Conservation (phyloP, 1,140 invertebrate species). For the Drosophila ogumai region DNA sequence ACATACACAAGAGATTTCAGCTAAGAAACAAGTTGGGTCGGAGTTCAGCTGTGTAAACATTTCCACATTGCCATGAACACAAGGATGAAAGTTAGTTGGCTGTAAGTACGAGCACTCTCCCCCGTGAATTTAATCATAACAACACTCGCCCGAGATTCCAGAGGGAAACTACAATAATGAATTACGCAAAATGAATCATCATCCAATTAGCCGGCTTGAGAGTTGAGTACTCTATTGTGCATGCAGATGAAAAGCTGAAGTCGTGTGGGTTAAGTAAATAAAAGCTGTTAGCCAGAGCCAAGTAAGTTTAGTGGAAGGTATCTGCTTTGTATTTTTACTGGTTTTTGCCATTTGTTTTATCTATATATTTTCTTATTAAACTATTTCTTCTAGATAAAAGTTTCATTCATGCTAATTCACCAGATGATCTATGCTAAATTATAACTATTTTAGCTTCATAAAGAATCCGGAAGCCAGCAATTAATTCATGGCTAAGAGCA, state of each 20-base stretch:
- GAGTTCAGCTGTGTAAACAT: conserved; percentile 35
- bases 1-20: conserved; percentile 2
- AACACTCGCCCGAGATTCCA: neutral
- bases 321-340: neutral
- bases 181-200: conserved; percentile 40
- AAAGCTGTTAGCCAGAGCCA: conserved; percentile 1
- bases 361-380: no score
- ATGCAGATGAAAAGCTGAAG: neutral
- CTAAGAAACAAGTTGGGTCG: conserved; percentile 15
- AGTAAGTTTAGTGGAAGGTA: neutral
- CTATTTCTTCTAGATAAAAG: no score
- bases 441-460: neutral
- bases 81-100: conserved; percentile 26
- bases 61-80: conserved; percentile 25
- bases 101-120: conserved; percentile 2
- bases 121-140: conserved; percentile 31
- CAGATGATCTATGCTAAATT: neutral
- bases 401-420: neutral
- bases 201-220: conserved; percentile 25
- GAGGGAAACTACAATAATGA: conserved; percentile 17
- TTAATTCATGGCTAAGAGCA: neutral
- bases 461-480: conserved; percentile 1
- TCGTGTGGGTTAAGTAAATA: neutral
- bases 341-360: no score
- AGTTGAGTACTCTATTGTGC: neutral